phyloP scores from a whole-genome alignment of 2,797 vertebrate genomes.

The Rhodeus uyekii region DNA sequence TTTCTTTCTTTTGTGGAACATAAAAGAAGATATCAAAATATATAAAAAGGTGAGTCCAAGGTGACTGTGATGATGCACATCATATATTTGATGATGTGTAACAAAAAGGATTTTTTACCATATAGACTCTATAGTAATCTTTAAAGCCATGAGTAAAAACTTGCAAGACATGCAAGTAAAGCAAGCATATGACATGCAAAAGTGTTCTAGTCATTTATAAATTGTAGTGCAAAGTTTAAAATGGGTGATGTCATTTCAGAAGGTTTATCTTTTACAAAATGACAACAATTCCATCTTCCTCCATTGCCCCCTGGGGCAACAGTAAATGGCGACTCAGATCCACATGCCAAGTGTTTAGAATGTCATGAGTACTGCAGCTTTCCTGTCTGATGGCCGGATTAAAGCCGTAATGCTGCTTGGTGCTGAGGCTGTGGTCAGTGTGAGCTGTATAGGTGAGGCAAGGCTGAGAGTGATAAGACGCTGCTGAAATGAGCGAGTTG shows the following conservation, averaged over 20 bases:
- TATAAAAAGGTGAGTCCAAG: not conserved
- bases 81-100: not conserved
- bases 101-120: not conserved
- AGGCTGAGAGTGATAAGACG: constrained; percentile 52
- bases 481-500: constrained; percentile 25
- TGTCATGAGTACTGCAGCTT: constrained; percentile 73
- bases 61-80: no score
- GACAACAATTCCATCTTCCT: constrained; percentile 83
- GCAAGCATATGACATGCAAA: not conserved
- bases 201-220: not conserved
- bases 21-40: no score
- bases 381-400: constrained; percentile 69
- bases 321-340: constrained; percentile 80
- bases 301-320: constrained; percentile 79
- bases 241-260: not conserved
- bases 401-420: constrained; percentile 64
- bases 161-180: not conserved
- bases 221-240: not conserved
- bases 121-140: not conserved
- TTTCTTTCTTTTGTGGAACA: not conserved
- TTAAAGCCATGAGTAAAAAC: not conserved
- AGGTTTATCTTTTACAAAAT: constrained; percentile 66
- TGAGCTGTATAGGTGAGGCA: constrained; percentile 65
- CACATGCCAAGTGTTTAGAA: constrained; percentile 79
- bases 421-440: constrained; percentile 64